phyloP scores from a whole-genome alignment of 2,113 vertebrate genomes.

The Rhinopithecus roxellana region DNA sequence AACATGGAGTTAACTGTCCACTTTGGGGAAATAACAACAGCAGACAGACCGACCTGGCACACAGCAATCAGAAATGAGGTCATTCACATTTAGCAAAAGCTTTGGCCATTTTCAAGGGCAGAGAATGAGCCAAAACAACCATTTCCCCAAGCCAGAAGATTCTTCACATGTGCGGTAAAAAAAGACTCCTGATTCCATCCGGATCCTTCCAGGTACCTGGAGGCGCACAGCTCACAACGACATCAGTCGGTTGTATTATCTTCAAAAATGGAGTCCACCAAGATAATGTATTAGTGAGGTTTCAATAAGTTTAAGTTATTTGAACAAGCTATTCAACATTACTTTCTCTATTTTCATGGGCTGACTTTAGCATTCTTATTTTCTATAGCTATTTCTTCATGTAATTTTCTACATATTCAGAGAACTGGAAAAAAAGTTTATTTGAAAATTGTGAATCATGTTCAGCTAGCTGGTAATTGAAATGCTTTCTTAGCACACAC shows the following conservation, averaged over 20 bases:
- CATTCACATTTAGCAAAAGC: slow-evolving; percentile 67
- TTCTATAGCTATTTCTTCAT: slow-evolving; percentile 59
- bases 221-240: not conserved
- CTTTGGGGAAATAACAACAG: slow-evolving; percentile 61
- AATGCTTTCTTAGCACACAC: slow-evolving; percentile 52
- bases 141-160: slow-evolving; percentile 49
- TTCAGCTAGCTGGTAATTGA: slow-evolving; percentile 65
- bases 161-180: slow-evolving; percentile 18
- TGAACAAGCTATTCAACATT: not conserved
- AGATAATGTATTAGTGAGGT: not conserved
- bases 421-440: slow-evolving; percentile 35
- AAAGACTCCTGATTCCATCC: not conserved
- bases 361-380: slow-evolving; percentile 48
- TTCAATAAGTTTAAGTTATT: slow-evolving; percentile 16
- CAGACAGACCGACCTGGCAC: not conserved
- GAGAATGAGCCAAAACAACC: slow-evolving; percentile 54
- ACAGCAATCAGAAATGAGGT: slow-evolving; percentile 64
- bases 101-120: slow-evolving; percentile 61
- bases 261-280: not conserved
- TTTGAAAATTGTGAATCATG: slow-evolving; percentile 61
- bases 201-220: not conserved
- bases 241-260: not conserved
- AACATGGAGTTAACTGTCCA: not conserved
- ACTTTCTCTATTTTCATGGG: slow-evolving; percentile 32
- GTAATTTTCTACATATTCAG: slow-evolving; percentile 71